Base-by-base conservation (phyloP, 2,888 invertebrate species). In the Nephrocerus scutellatus region DNA sequence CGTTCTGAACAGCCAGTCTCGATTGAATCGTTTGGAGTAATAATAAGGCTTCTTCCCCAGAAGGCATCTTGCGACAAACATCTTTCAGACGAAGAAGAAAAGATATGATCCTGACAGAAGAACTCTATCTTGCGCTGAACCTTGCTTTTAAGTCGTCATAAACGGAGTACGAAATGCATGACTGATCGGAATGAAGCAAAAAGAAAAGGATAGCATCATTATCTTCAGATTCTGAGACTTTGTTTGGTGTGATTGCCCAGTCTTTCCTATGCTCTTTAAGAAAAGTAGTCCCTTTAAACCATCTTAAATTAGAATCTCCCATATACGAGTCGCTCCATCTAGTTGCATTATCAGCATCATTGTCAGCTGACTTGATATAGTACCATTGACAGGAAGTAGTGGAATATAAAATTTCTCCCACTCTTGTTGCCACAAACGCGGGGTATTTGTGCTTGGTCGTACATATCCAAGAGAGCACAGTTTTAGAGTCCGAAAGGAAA, bases 401-500 rank as follows among this genome's bases (percentile, higher is more conserved):
- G 2, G 35, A 28, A 3, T 41, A 26, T n/a, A 41, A 15, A 10
- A 36, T 41, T n/a, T 19, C 40, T 18, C 35, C 40, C 9, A 35
- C 16, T 25, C 35, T 19, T 4, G 30, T 15, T 12, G 25, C 40
- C 2, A 36, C 31, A 12, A 24, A 32, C 9, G 31, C 10, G 12
- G 25, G 30, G 20, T 35, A 40, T 16, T 35, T 40, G 7, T 24
- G 35, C 6, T 13, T 21, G 4, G 30, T 34, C 5, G 39, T 35
- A 30, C 20, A 4, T 4, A 40, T 30, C 35, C 26, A 35, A 5
- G 15, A 18, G 15, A 37, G 29, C 20, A 34, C 33, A 3, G 33
- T 41, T 24, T 21, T 37, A n/a, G 37, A 41, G 18, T 41, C 41
- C 5, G 41, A 37, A 10, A 41, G 12, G 15, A 37, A 37, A 10